Conservation (phyloP, 1,140 invertebrate species). For the Drosophila ogumai region DNA sequence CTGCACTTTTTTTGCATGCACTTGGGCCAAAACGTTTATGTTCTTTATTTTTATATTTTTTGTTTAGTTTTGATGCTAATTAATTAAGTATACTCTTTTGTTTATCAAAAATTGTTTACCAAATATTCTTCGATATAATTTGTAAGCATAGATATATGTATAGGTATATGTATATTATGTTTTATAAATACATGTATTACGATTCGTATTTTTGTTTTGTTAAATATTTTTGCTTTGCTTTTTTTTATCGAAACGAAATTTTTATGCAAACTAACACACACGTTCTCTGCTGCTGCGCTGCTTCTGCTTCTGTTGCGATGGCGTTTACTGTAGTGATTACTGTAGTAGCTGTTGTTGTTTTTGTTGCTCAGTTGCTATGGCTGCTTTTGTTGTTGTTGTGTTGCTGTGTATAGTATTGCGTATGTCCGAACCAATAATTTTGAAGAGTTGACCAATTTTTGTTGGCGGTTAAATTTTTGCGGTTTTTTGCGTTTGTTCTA, state of each 20-base stretch:
- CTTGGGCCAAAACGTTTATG: constrained; percentile 49
- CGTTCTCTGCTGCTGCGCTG: constrained; percentile 62
- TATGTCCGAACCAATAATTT: constrained; percentile 85
- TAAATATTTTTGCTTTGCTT: constrained; percentile 49
- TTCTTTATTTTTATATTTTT: constrained; percentile 33
- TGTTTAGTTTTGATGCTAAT: constrained; percentile 44
- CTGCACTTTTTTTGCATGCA: constrained; percentile 42
- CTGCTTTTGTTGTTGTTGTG: constrained; percentile 57
- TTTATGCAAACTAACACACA: constrained; percentile 85
- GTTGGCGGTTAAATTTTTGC: constrained; percentile 81
- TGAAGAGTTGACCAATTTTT: constrained; percentile 83
- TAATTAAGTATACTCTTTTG: constrained; percentile 37
- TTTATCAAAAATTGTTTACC: constrained; percentile 74
- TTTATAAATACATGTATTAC: constrained; percentile 60
- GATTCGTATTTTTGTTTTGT: constrained; percentile 37
- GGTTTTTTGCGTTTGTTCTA: constrained; percentile 65
- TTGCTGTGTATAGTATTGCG: constrained; percentile 81
- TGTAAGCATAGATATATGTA: constrained; percentile 58
- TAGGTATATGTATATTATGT: constrained; percentile 53
- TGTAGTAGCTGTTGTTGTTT: constrained; percentile 37
- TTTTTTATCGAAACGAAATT: constrained; percentile 83
- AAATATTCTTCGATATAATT: constrained; percentile 66
- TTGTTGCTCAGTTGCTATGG: constrained; percentile 48
- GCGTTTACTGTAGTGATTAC: constrained; percentile 44
- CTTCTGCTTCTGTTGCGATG: constrained; percentile 50